A percentile compares a stretch with the other conserved stretches of the same genome.
Conservation (phyloP, 2,888 invertebrate species). For the Acrobasis suavella region DNA sequence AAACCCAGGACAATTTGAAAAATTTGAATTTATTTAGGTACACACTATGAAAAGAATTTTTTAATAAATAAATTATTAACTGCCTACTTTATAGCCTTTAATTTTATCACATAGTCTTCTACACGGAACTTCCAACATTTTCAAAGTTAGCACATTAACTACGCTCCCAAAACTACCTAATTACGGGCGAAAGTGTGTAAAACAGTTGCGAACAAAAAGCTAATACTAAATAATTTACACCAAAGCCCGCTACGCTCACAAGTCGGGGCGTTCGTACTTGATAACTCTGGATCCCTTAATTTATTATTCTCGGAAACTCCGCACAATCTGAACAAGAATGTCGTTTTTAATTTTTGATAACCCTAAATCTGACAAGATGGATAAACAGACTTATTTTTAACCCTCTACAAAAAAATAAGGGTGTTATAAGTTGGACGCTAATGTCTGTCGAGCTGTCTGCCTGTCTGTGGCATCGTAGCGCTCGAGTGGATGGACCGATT, state of each 20-base stretch:
- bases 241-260: conserved; percentile 7
- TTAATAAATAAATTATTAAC: not conserved
- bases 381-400: not conserved
- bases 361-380: conserved; percentile 1
- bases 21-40: too few relatives aligned
- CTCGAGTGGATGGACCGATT: too few relatives aligned
- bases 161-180: conserved; percentile 15
- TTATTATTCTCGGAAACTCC: conserved; percentile 18
- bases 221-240: conserved; percentile 19
- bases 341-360: conserved; percentile 19
- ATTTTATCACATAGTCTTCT: conserved; percentile 8
- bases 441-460: too few relatives aligned
- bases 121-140: conserved; percentile 9
- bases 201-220: conserved; percentile 17
- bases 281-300: conserved; percentile 18
- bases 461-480: too few relatives aligned
- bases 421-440: too few relatives aligned
- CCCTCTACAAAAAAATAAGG: too few relatives aligned
- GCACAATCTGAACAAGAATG: conserved; percentile 9
- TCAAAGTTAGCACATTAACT: conserved; percentile 13
- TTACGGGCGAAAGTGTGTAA: conserved; percentile 9
- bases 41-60: too few relatives aligned
- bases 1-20: too few relatives aligned
- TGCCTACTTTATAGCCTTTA: not conserved
- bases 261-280: conserved; percentile 14